phyloP scores from a whole-genome alignment of 1,140 invertebrate genomes.

The Triops longicaudatus region DNA sequence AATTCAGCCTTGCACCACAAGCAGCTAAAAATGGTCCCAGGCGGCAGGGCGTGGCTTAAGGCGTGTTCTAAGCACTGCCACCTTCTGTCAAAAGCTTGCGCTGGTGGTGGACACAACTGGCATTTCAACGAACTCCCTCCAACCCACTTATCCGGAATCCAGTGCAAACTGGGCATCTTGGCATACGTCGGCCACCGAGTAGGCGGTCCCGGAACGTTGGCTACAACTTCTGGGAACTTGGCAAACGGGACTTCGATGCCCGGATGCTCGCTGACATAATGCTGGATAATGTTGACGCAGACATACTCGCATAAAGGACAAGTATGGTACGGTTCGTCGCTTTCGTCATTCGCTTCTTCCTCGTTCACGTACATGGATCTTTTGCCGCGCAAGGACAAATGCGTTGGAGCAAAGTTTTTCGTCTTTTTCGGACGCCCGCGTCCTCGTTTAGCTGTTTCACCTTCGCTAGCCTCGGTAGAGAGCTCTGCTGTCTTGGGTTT shows the following conservation, averaged over 20 bases:
- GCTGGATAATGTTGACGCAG: conserved; percentile 53
- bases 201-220: conserved; percentile 24
- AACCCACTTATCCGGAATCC: conserved; percentile 32
- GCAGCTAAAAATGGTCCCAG: conserved; percentile 30
- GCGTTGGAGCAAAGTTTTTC: conserved; percentile 21
- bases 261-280: conserved; percentile 54
- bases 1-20: conserved; percentile 37
- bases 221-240: conserved; percentile 18
- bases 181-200: background rate
- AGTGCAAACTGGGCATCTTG: conserved; percentile 29
- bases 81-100: background rate
- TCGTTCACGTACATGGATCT: conserved; percentile 27
- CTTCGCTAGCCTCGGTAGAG: no score
- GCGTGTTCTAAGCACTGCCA: conserved; percentile 33
- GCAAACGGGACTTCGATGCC: conserved; percentile 49
- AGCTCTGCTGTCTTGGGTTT: background rate
- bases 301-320: conserved; percentile 51
- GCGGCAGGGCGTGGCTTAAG: conserved; percentile 30
- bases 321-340: conserved; percentile 35
- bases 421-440: conserved; percentile 4
- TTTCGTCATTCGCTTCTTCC: conserved; percentile 18
- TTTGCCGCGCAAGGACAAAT: conserved; percentile 26
- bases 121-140: conserved; percentile 32
- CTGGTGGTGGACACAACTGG: conserved; percentile 30
- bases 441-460: background rate